Evolutionary conservation across 2,113 vertebrate genomes (phyloP), one percentile per base, ranked within the genome.

Genomic region (Galeopterus variegatus): DNA sequence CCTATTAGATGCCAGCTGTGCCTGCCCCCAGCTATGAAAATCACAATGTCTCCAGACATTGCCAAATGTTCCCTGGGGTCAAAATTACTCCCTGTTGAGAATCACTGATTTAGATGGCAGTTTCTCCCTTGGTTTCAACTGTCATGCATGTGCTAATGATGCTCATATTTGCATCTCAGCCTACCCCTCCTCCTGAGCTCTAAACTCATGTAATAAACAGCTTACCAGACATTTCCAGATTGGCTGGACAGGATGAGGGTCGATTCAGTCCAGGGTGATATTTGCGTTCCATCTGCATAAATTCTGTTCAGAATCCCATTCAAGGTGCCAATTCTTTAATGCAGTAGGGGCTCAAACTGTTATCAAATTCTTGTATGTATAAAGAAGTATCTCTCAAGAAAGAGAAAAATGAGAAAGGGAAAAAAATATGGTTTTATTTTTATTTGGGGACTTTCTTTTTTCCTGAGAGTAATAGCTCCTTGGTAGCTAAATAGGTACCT

Each of bases 281-380:
- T 18, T 90, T 76, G 79, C 24, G 64, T 64, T 65, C 79, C 75
- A 83, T 79, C 89, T 93, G 60, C 58, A 93, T 26, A 65, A 24
- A 70, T 84, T 96, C 83, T 92, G 26, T 88, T 92, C 88, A 70
- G 90, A 62, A 93, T 87, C 48, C 24, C 60, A 72, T 52, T 93
- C 69, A 84, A 69, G 73, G 18, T 76, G 65, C 48, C 77, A 81
- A 41, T 73, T 93, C 60, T 92, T 96, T 86, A 97, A 90, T 69
- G 41, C 31, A 48, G 65, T 60, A 69, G 45, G 52, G 58, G 23
- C 5, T 79, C 33, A 92, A 75, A 92, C 45, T 70, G 45, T 75
- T 93, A 48, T 95, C 45, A 70, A 85, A 87, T 76, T 95, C 21
- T 81, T 94, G 0, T 62, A 54, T 82, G 11, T 28, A 75, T 11